Evolutionary conservation across 2,888 invertebrate species (phyloP), one percentile per base, ranked within the genome.

Genomic region (Agrochola macilenta): DNA sequence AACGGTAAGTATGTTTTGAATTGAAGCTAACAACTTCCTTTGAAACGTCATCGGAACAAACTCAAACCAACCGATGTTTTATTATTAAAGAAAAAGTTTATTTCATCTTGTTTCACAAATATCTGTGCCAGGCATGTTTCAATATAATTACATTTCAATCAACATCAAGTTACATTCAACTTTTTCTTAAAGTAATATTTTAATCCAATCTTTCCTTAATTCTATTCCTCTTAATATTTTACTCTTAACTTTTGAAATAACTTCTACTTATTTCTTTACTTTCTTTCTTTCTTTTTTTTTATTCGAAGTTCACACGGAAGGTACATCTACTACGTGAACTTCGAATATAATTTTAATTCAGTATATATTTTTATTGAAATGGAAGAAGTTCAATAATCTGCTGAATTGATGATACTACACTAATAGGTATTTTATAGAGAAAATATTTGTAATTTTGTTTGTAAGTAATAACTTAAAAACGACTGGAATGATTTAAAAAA

Each of bases 101-200:
- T 71, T 72, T 52, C 20, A 43, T 57, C 46, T 57, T 30, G 5
- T 60, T 60, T 49, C n/a, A 23, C 14, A 66, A 74, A 74, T 74
- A 74, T 63, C 39, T 79, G 60, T 5, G n/a, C 60, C 26, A 57
- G 81, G 20, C 61, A 71, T 64, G 12, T 66, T 74, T 49, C 61
- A 54, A 54, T 46, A 46, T 61, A 43, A 69, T 69, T 52, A 9
- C 23, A 68, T 68, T 68, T 46, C 74, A 79, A 39, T 39, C 11
- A 65, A 35, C n/a, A 66, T 60, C 54, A 72, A 79, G 26, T 79
- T 52, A 5, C 8, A 61, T 35, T 17, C 1, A 73, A 80, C 46
- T 78, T 49, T 63, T 35, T 30, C 58, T 23, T 71, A 23, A 46
- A 65, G 8, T 5, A 35, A 11, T 43, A 54, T 61, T 54, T 54